Percentiles rank a stretch among this genome's conserved stretches.
phyloP scores from a whole-genome alignment of 2,113 vertebrate genomes.

The Ptilonorhynchus violaceus region DNA sequence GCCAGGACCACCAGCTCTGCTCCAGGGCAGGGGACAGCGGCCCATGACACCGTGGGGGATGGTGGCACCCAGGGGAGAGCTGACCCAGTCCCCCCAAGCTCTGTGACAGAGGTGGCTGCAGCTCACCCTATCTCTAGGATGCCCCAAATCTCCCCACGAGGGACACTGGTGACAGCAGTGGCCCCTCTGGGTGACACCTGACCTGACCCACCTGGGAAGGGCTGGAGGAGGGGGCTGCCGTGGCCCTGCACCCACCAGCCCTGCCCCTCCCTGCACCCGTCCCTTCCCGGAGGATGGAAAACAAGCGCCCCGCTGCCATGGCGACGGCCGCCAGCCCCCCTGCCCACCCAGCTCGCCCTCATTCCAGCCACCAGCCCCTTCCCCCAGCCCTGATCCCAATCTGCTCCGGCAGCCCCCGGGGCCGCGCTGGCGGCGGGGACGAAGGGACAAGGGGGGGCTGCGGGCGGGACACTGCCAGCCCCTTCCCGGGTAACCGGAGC shows the following conservation, averaged over 20 bases:
- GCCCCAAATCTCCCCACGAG: not conserved
- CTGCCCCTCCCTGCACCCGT: not conserved
- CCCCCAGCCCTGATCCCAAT: not conserved
- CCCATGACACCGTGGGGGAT: fast-evolving
- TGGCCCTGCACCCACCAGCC: not conserved
- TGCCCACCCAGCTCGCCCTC: not conserved
- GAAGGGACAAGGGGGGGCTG: not conserved
- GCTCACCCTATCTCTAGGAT: not conserved
- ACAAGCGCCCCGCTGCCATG: not conserved
- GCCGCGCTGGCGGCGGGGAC: not conserved
- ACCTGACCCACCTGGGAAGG: not conserved
- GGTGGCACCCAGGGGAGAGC: not conserved
- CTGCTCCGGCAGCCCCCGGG: not conserved
- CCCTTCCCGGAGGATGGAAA: constrained; percentile 10
- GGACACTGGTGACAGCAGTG: not conserved
- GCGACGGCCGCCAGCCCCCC: not conserved
- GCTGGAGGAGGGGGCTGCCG: not conserved
- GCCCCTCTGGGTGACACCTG: not conserved
- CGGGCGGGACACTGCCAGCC: not conserved
- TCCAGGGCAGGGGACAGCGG: not conserved
- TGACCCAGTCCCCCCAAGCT: fast-evolving
- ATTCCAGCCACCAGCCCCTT: not conserved
- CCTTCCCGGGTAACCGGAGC: not conserved
- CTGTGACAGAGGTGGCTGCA: not conserved
- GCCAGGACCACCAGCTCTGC: not conserved